Percentiles rank a stretch among this genome's conserved stretches.
Evolutionary conservation across 2,797 vertebrate genomes (phyloP).

Genomic region (Acanthornis magna): DNA sequence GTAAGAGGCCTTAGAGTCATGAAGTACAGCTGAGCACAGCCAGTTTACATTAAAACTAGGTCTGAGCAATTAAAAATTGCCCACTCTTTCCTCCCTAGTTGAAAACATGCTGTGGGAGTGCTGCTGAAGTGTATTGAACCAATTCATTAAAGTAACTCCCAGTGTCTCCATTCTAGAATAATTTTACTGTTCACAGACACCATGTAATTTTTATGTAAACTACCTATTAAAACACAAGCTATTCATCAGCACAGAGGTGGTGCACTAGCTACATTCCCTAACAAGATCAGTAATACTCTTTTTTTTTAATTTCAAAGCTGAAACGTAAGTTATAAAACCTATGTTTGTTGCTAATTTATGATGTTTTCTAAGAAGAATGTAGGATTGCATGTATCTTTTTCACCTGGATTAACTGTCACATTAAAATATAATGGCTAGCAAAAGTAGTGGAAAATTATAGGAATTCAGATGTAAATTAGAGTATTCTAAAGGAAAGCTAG

Average conservation of each 20-base stretch:
- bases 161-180: not conserved
- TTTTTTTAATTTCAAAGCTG: not conserved
- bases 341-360: not conserved
- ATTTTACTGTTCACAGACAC: not conserved
- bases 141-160: not conserved
- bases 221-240: not conserved
- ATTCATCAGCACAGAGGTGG: not conserved
- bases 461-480: not conserved
- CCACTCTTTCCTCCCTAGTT: not conserved
- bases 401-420: not conserved
- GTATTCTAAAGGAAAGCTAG: not conserved
- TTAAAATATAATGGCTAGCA: not conserved
- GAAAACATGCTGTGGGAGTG: not conserved
- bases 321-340: not conserved
- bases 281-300: not conserved
- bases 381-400: not conserved
- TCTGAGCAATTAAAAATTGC: slow-evolving; percentile 29
- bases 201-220: slow-evolving; percentile 1
- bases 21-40: not conserved
- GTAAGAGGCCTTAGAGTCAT: not conserved
- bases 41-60: slow-evolving; percentile 20
- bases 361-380: not conserved
- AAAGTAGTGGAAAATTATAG: not conserved
- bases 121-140: not conserved
- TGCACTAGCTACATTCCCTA: not conserved